Base-by-base conservation (phyloP, 1,140 invertebrate genomes). In the Parasteatoda tepidariorum region DNA sequence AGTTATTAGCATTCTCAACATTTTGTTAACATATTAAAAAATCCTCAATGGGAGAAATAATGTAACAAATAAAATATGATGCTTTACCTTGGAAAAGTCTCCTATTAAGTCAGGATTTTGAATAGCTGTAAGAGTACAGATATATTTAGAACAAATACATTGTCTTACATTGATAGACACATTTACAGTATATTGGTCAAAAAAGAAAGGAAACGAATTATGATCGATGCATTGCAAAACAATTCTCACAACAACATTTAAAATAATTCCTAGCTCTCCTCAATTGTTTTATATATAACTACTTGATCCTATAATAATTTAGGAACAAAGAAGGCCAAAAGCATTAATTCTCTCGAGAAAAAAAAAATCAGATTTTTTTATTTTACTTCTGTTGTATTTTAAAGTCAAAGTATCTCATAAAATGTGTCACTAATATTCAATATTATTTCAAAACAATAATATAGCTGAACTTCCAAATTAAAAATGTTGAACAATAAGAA, bases 41-140 rank as follows among this genome's bases (percentile, higher is more conserved):
- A 30, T 30, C 2, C 28, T 28, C 3, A 7, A 28, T 67, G 18
- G 5, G 2, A 9, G 11, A 18, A 33, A 4, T 34, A 13, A 67
- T 3, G 5, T 31, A 2, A 1, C 28, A 67, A 67, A 18, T 4
- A 48, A 4, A 5, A 67, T 6, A 11, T 67, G 15, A 0, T 22
- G 9, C 15, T 38, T 33, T 55, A 79, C 75, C 41, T 92, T 92
- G 34, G 93, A 93, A 87, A 95, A 95, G 87, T 97, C 95, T 0
- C 95, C 95, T 71, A 95, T 96, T 2, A 97, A 89, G 87, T 95
- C 92, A 5, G 92, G 90, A 73, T 94, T 92, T 3, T 11, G 5
- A n/a, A 74, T 81, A 55, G 85, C 75, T 79, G 30, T 5, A 75
- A 61, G 41, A 61, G 7, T 11, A 61, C 24, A 38, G 18, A 28